phyloP scores from a whole-genome alignment of 2,797 vertebrate species.

The Alectoris magna region DNA sequence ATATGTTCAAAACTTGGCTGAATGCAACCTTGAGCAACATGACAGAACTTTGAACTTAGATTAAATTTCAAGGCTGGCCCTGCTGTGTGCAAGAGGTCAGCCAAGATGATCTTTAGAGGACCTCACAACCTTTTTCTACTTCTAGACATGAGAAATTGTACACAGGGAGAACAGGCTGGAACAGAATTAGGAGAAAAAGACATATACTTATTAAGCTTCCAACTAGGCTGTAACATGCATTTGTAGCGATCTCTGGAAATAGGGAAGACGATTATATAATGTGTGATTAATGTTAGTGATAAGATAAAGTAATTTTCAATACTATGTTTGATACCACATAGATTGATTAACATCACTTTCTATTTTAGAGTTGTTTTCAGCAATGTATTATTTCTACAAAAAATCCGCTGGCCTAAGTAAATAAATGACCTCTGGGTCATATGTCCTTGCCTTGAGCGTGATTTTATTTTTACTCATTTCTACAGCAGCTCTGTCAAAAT shows the following conservation, averaged over 20 bases:
- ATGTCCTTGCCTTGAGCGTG: background rate
- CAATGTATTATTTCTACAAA: background rate
- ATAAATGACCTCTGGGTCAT: background rate
- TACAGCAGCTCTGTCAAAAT: background rate
- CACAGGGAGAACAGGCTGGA: background rate
- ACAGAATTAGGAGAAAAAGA: background rate
- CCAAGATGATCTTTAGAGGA: background rate
- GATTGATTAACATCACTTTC: background rate
- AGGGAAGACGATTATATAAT: background rate
- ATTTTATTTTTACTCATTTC: background rate
- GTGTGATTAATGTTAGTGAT: background rate
- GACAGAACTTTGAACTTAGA: constrained; percentile 3
- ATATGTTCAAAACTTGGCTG: background rate
- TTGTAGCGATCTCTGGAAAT: background rate
- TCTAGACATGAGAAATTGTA: background rate
- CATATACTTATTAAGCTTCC: background rate
- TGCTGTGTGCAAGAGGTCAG: background rate
- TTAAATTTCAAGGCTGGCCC: background rate
- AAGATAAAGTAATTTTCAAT: background rate
- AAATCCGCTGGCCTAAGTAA: background rate
- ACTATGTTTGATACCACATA: background rate
- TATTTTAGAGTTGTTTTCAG: background rate
- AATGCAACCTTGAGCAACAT: background rate
- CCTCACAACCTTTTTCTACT: background rate
- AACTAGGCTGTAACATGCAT: background rate